phyloP scores from a whole-genome alignment of 1,140 invertebrate genomes.

The Tetramorium parvispinum region DNA sequence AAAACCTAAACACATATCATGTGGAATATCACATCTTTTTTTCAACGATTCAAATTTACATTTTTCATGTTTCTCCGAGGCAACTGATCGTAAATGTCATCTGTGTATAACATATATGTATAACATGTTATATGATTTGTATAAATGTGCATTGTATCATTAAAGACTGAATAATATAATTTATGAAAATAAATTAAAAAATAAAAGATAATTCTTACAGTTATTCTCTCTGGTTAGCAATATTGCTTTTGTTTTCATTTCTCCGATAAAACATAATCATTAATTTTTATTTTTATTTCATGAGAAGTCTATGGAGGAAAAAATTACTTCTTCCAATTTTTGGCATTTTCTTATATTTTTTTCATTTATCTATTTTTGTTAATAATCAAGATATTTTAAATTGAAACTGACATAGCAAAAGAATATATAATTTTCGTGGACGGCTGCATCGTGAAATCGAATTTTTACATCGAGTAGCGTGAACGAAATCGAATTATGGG shows the following conservation, averaged over 20 bases:
- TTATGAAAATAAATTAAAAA: background rate
- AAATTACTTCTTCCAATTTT: background rate
- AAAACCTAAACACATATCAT: background rate
- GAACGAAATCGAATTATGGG: constrained; percentile 38
- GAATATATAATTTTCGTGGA: constrained; percentile 22
- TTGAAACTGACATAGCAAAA: background rate
- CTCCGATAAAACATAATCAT: background rate
- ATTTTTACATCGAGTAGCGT: constrained; percentile 27
- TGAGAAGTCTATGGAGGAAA: background rate
- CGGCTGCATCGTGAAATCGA: background rate
- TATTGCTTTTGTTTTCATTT: background rate
- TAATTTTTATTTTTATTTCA: background rate
- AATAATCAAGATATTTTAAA: background rate
- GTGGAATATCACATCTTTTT: background rate
- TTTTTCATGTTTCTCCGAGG: background rate
- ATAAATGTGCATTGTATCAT: background rate
- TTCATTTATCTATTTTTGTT: background rate
- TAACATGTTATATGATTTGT: background rate
- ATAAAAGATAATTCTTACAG: background rate
- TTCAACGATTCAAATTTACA: constrained; percentile 10
- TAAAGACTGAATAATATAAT: background rate
- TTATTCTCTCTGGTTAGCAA: background rate
- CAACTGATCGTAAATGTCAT: background rate
- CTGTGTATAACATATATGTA: no score
- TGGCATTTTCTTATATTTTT: background rate